These are phyloP conservation scores for Nematolebias whitei DNA, from an alignment of 2,113 vertebrate species.

Conservation along the genomic window DNA sequence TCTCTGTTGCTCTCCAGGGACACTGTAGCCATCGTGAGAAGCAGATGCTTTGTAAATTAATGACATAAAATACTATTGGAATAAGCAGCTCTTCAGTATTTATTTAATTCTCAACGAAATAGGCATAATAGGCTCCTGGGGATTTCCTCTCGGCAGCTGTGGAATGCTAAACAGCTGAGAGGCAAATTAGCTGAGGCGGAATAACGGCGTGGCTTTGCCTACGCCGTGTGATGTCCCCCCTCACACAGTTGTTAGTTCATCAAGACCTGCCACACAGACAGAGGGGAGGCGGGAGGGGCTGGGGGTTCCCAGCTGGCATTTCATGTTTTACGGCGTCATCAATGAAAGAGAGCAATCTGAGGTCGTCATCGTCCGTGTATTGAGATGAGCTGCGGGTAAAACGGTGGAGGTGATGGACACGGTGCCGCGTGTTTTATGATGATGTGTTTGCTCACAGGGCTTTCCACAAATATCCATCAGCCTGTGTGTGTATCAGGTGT, in stretches of 20 bases:
- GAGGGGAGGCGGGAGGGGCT: conserved; percentile 4
- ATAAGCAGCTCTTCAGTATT: conserved; percentile 76
- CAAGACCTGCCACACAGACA: conserved; percentile 37
- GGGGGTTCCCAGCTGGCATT: conserved; percentile 34
- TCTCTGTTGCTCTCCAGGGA: conserved; percentile 66
- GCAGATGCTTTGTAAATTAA: conserved; percentile 77
- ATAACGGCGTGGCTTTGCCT: conserved; percentile 66
- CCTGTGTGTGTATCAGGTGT: conserved; percentile 20
- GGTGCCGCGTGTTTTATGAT: conserved; percentile 51
- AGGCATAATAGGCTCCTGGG: conserved; percentile 78
- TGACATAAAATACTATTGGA: conserved; percentile 78
- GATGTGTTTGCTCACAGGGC: conserved; percentile 5
- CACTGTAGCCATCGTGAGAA: conserved; percentile 67
- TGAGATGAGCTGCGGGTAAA: conserved; percentile 63
- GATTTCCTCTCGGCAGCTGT: conserved; percentile 70
- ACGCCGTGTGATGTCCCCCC: conserved; percentile 58
- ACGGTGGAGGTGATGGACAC: conserved; percentile 53
- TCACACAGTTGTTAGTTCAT: conserved; percentile 62
- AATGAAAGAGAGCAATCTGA: conserved; percentile 58
- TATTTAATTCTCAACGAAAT: conserved; percentile 81
- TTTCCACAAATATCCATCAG: conserved; percentile 18
- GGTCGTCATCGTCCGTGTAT: conserved; percentile 70
- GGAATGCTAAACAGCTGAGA: conserved; percentile 75
- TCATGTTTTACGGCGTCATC: conserved; percentile 69
- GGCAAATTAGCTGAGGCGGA: conserved; percentile 74